phyloP scores from a whole-genome alignment of 2,888 invertebrate genomes.

The Tortricodes alternella region DNA sequence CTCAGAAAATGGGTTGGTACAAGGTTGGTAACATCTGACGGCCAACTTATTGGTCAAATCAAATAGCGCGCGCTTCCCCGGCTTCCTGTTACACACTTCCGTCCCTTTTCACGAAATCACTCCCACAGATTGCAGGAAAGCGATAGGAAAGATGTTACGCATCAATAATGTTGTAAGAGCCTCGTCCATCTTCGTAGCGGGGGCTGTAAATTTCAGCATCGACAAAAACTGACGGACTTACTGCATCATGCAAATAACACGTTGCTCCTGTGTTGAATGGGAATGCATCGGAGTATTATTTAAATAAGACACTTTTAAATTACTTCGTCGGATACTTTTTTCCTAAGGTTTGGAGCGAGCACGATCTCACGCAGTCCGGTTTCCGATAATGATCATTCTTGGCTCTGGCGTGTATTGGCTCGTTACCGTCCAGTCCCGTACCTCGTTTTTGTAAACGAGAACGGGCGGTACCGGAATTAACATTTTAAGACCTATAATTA shows the following conservation, averaged over 20 bases:
- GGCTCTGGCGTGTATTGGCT: slow-evolving; percentile 24
- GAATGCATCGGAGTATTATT: slow-evolving; percentile 28
- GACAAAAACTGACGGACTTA: slow-evolving; percentile 34
- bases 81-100: too few species aligned
- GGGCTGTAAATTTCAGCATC: slow-evolving; percentile 34
- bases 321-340: slow-evolving; percentile 16
- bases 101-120: too few species aligned
- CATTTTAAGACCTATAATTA: slow-evolving; percentile 16
- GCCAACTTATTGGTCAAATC: too few species aligned
- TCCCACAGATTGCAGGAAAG: too few species aligned
- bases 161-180: slow-evolving; percentile 21
- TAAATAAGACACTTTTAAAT: slow-evolving; percentile 29
- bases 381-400: slow-evolving; percentile 30
- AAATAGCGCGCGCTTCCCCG: too few species aligned
- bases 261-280: slow-evolving; percentile 20
- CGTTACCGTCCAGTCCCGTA: slow-evolving; percentile 25
- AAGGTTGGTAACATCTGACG: too few species aligned
- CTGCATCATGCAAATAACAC: slow-evolving; percentile 34
- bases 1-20: too few species aligned
- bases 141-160: too few species aligned
- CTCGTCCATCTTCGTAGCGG: slow-evolving; percentile 9
- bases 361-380: slow-evolving; percentile 27
- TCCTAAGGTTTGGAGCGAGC: slow-evolving; percentile 21
- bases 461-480: slow-evolving; percentile 26
- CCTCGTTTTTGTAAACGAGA: slow-evolving; percentile 28